Percentiles rank a stretch among this genome's conserved stretches.
These are phyloP conservation scores for Palaemon carinicauda DNA, from an alignment of 1,140 invertebrate species.

Conservation along the genomic window DNA sequence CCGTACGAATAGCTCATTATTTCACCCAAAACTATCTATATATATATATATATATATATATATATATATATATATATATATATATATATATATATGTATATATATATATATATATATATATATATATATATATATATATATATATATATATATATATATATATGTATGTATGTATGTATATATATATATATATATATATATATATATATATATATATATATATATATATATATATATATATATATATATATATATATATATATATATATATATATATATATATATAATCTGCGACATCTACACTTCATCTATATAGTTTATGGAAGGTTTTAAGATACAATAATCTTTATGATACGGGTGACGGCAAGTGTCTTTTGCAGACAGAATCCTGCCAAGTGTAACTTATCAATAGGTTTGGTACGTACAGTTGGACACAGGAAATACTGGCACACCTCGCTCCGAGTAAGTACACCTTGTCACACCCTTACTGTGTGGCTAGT, in stretches of 20 bases:
- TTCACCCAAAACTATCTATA: too few species aligned
- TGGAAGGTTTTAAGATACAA: background rate
- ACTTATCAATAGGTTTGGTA: too few species aligned
- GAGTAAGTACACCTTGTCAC: too few species aligned
- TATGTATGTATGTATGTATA: background rate
- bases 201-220: background rate
- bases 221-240: constrained; percentile 29
- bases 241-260: constrained; percentile 31
- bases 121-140: constrained; percentile 4
- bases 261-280: constrained; percentile 30
- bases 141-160: constrained; percentile 13
- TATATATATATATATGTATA: too few species aligned
- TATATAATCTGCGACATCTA: background rate
- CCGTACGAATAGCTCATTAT: too few species aligned
- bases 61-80: too few species aligned
- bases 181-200: constrained; percentile 6
- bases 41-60: too few species aligned
- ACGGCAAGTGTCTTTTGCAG: too few species aligned
- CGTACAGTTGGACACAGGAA: too few species aligned
- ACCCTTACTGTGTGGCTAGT: too few species aligned
- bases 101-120: background rate
- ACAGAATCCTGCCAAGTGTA: too few species aligned
- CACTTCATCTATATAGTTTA: background rate
- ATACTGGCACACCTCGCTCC: too few species aligned
- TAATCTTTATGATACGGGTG: background rate